These are phyloP conservation scores for Colletes collaris DNA, from an alignment of 2,888 invertebrate species.

Conservation along the genomic window DNA sequence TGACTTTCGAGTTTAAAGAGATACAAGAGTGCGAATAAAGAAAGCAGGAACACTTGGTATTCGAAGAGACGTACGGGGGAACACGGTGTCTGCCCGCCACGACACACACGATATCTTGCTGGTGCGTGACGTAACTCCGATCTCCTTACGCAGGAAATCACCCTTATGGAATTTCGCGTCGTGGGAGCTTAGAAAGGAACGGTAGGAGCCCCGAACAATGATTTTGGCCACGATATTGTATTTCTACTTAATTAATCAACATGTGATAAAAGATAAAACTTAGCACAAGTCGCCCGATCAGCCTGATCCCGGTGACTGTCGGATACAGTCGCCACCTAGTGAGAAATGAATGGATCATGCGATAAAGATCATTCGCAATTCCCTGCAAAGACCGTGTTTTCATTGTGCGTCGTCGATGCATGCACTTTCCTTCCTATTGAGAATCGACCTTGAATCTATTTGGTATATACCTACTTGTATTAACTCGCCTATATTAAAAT, in stretches of 20 bases:
- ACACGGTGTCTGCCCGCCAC: constrained; percentile 46
- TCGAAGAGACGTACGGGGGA: constrained; percentile 59
- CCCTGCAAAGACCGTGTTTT: constrained; percentile 21
- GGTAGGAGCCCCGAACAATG: constrained; percentile 55
- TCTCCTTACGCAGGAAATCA: constrained; percentile 53
- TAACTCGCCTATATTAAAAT: too few species aligned
- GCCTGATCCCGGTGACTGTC: constrained; percentile 77
- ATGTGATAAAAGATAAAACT: constrained; percentile 76
- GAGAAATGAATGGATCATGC: constrained; percentile 34
- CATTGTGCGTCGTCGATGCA: constrained; percentile 5
- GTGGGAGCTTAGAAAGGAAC: constrained; percentile 46
- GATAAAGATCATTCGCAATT: constrained; percentile 54
- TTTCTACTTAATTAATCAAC: constrained; percentile 74
- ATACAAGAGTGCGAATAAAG: constrained; percentile 44
- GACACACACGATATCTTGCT: constrained; percentile 60
- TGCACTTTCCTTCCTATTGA: constrained; percentile 16
- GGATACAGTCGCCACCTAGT: constrained; percentile 65
- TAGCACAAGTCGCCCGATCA: constrained; percentile 75
- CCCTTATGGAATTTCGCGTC: constrained; percentile 44
- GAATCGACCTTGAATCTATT: constrained; percentile 35
- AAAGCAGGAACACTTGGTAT: constrained; percentile 57
- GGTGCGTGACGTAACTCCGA: constrained; percentile 69
- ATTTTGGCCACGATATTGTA: constrained; percentile 60
- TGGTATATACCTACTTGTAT: too few species aligned
- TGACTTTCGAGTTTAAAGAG: constrained; percentile 59